phyloP scores from a whole-genome alignment of 2,888 invertebrate genomes.

The Orthosia incerta region DNA sequence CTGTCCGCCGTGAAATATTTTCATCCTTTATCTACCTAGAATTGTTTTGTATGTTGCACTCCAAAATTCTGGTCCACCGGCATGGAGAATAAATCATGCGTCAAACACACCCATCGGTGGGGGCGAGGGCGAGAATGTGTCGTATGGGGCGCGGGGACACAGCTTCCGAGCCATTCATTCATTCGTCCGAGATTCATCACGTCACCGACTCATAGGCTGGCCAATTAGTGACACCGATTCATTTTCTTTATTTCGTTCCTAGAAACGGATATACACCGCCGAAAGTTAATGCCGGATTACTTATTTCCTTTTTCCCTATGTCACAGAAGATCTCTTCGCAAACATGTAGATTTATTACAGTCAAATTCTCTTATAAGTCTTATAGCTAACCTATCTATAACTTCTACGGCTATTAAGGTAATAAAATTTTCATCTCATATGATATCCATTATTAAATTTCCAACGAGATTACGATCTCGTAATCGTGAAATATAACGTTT shows the following conservation, averaged over 20 bases:
- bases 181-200: conserved; percentile 78
- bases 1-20: conserved; percentile 58
- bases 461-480: conserved; percentile 82
- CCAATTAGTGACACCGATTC: conserved; percentile 79
- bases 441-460: conserved; percentile 84
- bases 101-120: conserved; percentile 81
- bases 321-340: conserved; percentile 24
- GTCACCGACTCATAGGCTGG: conserved; percentile 75
- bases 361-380: conserved; percentile 33
- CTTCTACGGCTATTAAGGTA: conserved; percentile 67
- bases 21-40: conserved; percentile 66
- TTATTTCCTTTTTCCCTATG: conserved; percentile 51
- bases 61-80: conserved; percentile 67
- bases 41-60: conserved; percentile 74
- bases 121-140: conserved; percentile 80
- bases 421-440: conserved; percentile 77
- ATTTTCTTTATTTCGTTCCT: conserved; percentile 72
- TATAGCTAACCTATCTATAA: conserved; percentile 33
- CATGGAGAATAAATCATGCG: conserved; percentile 82
- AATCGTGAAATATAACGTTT: conserved; percentile 84
- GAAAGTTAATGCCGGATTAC: conserved; percentile 61
- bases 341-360: conserved; percentile 27
- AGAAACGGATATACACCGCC: conserved; percentile 54
- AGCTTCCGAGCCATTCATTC: conserved; percentile 76
- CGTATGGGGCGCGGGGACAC: conserved; percentile 71